A percentile compares a stretch with the other conserved stretches of the same genome.
Conservation (phyloP, 2,797 vertebrate species). For the Perodicticus potto region DNA sequence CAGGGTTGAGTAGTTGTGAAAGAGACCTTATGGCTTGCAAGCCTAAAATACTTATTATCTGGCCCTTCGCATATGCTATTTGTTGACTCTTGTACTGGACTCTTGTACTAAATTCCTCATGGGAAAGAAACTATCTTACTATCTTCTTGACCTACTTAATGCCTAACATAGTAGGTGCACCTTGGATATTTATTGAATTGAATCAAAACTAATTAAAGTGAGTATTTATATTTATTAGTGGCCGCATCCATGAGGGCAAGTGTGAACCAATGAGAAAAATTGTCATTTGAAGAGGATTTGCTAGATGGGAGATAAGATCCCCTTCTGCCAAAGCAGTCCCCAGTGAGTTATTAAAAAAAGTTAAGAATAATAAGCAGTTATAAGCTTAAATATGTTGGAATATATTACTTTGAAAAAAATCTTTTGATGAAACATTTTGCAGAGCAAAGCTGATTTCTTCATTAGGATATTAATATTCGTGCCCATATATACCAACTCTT, state of each 20-base stretch:
- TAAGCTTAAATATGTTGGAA: slow-evolving; percentile 19
- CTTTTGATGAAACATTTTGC: slow-evolving; percentile 50
- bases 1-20: slow-evolving; percentile 1
- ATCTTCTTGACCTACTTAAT: slow-evolving; percentile 22
- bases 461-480: slow-evolving; percentile 62
- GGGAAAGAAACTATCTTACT: background rate
- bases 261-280: background rate
- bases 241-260: background rate
- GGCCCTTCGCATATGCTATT: background rate
- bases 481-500: slow-evolving; percentile 29
- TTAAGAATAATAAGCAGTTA: background rate
- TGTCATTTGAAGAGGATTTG: background rate
- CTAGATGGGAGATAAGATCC: background rate
- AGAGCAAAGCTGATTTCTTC: slow-evolving; percentile 49
- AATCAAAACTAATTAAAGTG: slow-evolving; percentile 6
- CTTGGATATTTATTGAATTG: slow-evolving; percentile 40
- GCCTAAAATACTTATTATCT: slow-evolving; percentile 45
- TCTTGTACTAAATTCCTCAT: slow-evolving; percentile 4
- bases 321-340: background rate
- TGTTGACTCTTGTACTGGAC: slow-evolving; percentile 2
- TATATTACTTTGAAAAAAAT: slow-evolving; percentile 47
- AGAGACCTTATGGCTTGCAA: slow-evolving; percentile 15
- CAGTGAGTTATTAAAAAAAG: background rate
- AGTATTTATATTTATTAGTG: background rate
- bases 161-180: background rate